Conservation (phyloP, 2,797 vertebrate species). For the Amazona ochrocephala region DNA sequence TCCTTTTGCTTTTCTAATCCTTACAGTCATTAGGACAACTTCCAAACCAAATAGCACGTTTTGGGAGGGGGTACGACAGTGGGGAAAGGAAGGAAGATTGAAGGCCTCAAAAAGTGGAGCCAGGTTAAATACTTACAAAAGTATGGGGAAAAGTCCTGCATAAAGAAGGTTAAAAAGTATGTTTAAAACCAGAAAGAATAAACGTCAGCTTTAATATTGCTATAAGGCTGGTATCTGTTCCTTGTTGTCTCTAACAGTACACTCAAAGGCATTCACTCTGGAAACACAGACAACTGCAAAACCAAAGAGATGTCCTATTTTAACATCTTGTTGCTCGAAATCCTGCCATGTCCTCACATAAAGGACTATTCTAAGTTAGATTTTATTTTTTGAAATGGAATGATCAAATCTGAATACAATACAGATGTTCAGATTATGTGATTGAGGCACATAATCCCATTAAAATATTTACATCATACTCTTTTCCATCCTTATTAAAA, state of each 20-base stretch:
- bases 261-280: not conserved
- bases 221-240: not conserved
- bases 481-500: not conserved
- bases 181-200: not conserved
- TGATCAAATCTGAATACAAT: not conserved
- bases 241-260: not conserved
- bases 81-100: not conserved
- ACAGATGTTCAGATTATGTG: not conserved
- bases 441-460: not conserved
- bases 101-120: not conserved
- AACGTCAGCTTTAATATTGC: not conserved
- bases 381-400: not conserved
- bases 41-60: not conserved
- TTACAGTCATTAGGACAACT: not conserved
- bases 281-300: not conserved
- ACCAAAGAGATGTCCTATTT: not conserved
- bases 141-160: not conserved
- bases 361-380: not conserved
- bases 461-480: not conserved
- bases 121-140: not conserved
- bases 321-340: not conserved
- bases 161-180: not conserved
- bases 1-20: not conserved
- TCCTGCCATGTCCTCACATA: not conserved
- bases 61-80: rapidly evolving